A percentile compares a stretch with the other conserved stretches of the same genome.
Conservation (phyloP, 2,888 invertebrate species). For the Athetis lepigone region DNA sequence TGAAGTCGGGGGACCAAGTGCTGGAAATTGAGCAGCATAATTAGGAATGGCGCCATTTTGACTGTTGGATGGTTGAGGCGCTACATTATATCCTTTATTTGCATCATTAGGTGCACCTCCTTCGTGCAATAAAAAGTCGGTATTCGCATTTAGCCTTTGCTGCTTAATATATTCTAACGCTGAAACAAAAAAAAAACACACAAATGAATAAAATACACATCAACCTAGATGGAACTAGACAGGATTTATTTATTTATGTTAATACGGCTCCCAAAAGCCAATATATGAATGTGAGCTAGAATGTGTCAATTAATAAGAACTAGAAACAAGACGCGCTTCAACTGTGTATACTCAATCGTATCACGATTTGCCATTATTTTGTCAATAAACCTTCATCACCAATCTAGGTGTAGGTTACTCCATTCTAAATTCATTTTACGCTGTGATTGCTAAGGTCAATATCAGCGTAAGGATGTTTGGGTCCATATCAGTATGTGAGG, state of each 20-base stretch:
- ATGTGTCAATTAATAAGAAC: background rate
- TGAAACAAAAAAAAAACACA: conserved; percentile 69
- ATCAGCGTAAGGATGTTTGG: no score
- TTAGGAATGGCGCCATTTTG: conserved; percentile 57
- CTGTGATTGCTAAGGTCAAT: no score
- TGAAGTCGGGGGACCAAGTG: conserved; percentile 50
- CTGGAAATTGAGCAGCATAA: conserved; percentile 65
- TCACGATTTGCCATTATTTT: conserved; percentile 18
- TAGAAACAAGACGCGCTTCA: background rate
- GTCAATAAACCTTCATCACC: conserved; percentile 7
- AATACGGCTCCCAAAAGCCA: no score
- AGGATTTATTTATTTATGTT: no score
- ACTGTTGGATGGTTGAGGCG: conserved; percentile 50
- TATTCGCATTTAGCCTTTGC: conserved; percentile 76
- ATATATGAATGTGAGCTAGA: no score
- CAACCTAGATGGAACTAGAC: background rate
- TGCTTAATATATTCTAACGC: conserved; percentile 73
- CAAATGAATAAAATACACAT: background rate
- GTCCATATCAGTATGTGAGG: no score
- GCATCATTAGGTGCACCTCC: conserved; percentile 67
- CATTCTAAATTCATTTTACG: no score
- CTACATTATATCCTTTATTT: conserved; percentile 73
- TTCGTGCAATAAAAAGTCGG: conserved; percentile 85
- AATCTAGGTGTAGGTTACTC: background rate
- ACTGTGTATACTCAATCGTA: background rate